Evolutionary conservation across 2,797 vertebrate genomes (phyloP), one percentile per base, ranked within the genome.

Genomic region (Threskiornis aethiopicus): DNA sequence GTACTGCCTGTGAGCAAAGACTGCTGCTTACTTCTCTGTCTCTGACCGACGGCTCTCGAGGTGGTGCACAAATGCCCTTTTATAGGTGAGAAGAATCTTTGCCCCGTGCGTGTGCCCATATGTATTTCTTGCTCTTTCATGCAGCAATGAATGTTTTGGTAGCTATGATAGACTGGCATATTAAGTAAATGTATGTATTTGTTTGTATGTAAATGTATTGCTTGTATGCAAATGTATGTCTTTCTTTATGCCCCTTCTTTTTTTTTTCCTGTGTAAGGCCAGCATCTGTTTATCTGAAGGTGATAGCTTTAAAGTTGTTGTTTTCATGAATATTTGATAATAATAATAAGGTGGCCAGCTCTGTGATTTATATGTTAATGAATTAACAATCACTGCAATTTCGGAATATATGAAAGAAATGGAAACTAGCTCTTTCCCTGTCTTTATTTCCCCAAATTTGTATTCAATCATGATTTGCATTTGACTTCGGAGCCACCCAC

Each of bases 401-500:
- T 59, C 54, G 20, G 77, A 66, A 86, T 33, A 17, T 41, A 31
- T 47, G 87, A 89, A 89, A 88, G 61, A 94, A 91, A 66, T 51
- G 46, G 52, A 69, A 90, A 62, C 57, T 20, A 86, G 51, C 61
- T 86, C 82, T 81, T 70, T 71, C 55, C 59, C 24, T 57, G 18
- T 75, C 87, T 94, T 91, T 85, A 59, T 91, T 91, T 83, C 87
- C 78, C 87, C 59, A 18, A 41, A 78, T 75, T 85, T 92, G 24
- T 87, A 47, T 93, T 96, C 91, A 24, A 15, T 90, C 8, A 5
- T 20, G 69, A 62, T 75, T 89, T 94, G 69, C 84, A 47, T 86
- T 87, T 87, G 85, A 25, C 71, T 95, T 46, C n/a, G 71, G 87
- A 94, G 89, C 76, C 79, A 37, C 87, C 76, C 82, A 65, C 72